Evolutionary conservation across 2,113 vertebrate genomes (phyloP).

Genomic region (Ascaphus truei): DNA sequence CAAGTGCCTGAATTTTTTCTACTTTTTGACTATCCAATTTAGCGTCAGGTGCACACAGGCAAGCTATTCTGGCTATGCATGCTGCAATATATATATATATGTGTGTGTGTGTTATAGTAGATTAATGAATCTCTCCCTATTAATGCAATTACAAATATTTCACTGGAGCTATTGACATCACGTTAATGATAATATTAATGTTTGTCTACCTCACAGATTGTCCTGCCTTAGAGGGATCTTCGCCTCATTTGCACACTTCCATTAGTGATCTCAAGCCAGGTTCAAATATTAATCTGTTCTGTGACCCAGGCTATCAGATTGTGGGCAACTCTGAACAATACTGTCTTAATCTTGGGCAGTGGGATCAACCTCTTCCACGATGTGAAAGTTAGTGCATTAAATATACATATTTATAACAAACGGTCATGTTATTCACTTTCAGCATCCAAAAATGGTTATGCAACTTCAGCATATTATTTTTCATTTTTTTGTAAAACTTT

Average conservation of each 20-base stretch:
- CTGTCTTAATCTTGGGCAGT: conserved; percentile 88
- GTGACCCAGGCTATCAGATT: conserved; percentile 91
- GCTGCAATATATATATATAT: too few relatives aligned
- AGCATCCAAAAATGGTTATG: too few relatives aligned
- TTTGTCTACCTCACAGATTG: conserved; percentile 73
- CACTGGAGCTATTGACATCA: not conserved
- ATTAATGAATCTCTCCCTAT: too few relatives aligned
- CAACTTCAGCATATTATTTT: too few relatives aligned
- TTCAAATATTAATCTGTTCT: conserved; percentile 81
- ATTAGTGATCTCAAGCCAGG: conserved; percentile 75
- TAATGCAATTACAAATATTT: too few relatives aligned
- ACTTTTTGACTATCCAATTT: too few relatives aligned
- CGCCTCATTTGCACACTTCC: conserved; percentile 73
- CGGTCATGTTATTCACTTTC: too few relatives aligned
- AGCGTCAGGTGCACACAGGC: too few relatives aligned
- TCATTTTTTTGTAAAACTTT: too few relatives aligned
- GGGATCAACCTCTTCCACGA: conserved; percentile 82
- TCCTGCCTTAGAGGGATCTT: conserved; percentile 72
- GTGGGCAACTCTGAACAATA: conserved; percentile 82
- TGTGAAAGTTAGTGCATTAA: conserved; percentile 83
- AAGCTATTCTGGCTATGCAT: rapidly evolving
- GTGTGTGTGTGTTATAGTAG: too few relatives aligned
- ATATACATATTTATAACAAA: too few relatives aligned
- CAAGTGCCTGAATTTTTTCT: too few relatives aligned
- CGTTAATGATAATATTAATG: conserved; percentile 25